These are phyloP conservation scores for Coluber constrictor DNA, from an alignment of 2,797 vertebrate species.

Conservation along the genomic window DNA sequence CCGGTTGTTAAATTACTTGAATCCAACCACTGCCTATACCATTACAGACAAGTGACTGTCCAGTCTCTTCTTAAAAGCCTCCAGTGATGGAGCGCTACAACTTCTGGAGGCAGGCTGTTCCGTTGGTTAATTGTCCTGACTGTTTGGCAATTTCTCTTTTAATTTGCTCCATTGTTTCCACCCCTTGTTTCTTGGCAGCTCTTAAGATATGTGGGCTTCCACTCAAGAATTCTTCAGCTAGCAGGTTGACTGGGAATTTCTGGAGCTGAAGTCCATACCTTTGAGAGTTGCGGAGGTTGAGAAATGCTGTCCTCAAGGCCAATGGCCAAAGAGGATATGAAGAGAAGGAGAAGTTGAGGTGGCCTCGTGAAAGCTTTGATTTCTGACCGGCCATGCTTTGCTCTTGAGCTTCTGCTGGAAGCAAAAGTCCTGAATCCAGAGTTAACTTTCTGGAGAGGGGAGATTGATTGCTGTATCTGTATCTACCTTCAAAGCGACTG, in stretches of 20 bases:
- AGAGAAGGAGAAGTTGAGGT: no score
- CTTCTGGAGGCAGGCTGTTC: neutral
- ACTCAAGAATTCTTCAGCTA: no score
- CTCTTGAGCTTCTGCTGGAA: neutral
- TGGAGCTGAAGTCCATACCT: no score
- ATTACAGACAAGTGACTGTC: neutral
- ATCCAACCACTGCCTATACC: neutral
- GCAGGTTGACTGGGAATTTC: no score
- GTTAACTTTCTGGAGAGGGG: neutral
- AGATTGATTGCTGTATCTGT: neutral
- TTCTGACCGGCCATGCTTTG: neutral
- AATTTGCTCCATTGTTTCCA: no score
- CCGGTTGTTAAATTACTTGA: no score
- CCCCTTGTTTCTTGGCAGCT: no score
- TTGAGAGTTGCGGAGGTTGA: no score
- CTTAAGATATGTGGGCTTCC: no score
- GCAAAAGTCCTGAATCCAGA: neutral
- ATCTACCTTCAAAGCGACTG: neutral
- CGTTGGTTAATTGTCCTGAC: neutral
- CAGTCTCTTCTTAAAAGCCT: neutral
- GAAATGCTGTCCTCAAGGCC: no score
- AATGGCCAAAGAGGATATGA: no score
- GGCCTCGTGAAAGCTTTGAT: no score
- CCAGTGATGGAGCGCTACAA: neutral
- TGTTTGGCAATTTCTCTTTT: neutral